phyloP scores from a whole-genome alignment of 1,140 invertebrate genomes.

The Drosophila kanapiae region DNA sequence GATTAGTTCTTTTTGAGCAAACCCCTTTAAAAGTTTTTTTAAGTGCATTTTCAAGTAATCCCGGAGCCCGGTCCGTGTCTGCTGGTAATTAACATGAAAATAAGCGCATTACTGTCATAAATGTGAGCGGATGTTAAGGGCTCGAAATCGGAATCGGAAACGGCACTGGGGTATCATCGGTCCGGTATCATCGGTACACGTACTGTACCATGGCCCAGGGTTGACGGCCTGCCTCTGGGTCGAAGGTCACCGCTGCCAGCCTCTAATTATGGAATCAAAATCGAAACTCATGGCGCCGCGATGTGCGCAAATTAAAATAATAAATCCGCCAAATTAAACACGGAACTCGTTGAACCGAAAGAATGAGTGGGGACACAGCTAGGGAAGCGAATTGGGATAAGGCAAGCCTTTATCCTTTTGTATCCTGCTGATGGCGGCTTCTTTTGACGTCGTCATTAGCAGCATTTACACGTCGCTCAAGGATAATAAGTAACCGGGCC shows the following conservation, averaged over 20 bases:
- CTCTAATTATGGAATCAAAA: slow-evolving; percentile 74
- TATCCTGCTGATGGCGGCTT: slow-evolving; percentile 51
- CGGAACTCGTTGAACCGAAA: slow-evolving; percentile 68
- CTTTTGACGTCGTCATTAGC: slow-evolving; percentile 78
- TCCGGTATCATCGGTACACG: not conserved
- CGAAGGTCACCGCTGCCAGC: slow-evolving; percentile 1
- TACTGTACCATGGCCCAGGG: not conserved
- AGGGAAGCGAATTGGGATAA: not conserved
- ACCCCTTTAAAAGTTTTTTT: not conserved
- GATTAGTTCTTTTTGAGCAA: no score
- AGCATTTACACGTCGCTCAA: slow-evolving; percentile 80
- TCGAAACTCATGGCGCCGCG: slow-evolving; percentile 53
- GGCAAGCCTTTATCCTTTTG: slow-evolving; percentile 47
- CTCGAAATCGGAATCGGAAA: slow-evolving; percentile 3
- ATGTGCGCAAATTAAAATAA: slow-evolving; percentile 79
- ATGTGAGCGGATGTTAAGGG: slow-evolving; percentile 8
- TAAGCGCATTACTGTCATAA: slow-evolving; percentile 59
- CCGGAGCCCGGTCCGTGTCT: slow-evolving; percentile 41
- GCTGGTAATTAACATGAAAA: slow-evolving; percentile 80
- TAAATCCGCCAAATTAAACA: slow-evolving; percentile 78
- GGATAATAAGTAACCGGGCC: slow-evolving; percentile 72
- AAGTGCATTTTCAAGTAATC: not conserved
- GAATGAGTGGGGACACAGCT: not conserved
- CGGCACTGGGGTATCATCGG: not conserved
- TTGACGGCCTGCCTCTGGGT: slow-evolving; percentile 1